Base-by-base conservation (phyloP, 2,797 vertebrate species). In the Acropternis orthonyx region DNA sequence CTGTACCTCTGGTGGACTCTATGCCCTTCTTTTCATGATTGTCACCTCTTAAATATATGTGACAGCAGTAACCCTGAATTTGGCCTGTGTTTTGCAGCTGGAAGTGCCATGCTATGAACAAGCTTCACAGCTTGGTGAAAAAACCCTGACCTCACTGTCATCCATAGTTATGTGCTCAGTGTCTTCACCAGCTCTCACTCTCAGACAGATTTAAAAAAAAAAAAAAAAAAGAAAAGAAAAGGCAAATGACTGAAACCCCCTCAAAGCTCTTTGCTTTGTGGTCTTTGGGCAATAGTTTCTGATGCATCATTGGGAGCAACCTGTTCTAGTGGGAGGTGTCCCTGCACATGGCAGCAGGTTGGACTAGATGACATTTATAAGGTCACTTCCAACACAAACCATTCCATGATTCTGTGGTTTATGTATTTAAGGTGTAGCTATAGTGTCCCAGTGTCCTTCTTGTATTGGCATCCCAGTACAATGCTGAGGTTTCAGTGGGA, bases 21-120 rank as follows among this genome's bases (percentile, higher is more conserved):
- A 30, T 59, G 65, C 77, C 88, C 71, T 94, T 92, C 76, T 52
- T 68, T 94, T 87, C 88, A 51, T 51, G 66, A 91, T 69, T 95
- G 84, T 76, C 89, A 93, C 75, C 68, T 89, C 78, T 83, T 93
- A 93, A 95, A 79, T 77, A 34, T 14, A 51, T 78, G 44, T 96
- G 91, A 86, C 74, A 93, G 94, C 83, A 79, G 22, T 80, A 89
- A 91, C 80, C 88, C 91, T 72, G 88, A 59, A 59, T 69, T 74
- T 92, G 77, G 36, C 81, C 85, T 41, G 34, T 81, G 81, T 56
- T 91, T 92, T 92, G 78, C 92, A 95, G 75, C 79, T 91, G 54
- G 66, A 95, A 93, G n/a, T 78, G 78, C 83, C 92, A 92, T 62
- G 85, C 52, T 85, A 85, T 72, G 83, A 93, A 56, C 74, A 92